These are phyloP conservation scores for Syngnathus scovelli DNA, from an alignment of 2,113 vertebrate species.

Conservation along the genomic window DNA sequence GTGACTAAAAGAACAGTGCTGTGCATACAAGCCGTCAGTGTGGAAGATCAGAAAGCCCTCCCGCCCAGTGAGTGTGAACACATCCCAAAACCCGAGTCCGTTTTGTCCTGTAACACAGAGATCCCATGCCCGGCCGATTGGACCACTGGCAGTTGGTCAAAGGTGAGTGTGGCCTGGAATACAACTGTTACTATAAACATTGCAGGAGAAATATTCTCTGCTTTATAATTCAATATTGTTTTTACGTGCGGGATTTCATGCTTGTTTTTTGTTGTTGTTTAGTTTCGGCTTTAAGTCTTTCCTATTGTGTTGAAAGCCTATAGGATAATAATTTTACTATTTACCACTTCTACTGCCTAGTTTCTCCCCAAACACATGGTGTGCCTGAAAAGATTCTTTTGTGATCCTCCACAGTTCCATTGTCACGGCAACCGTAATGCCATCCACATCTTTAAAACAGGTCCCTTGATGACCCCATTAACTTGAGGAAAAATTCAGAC, in stretches of 20 bases:
- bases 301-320: too few species aligned
- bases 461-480: background rate
- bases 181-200: background rate
- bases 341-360: too few species aligned
- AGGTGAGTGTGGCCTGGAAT: conserved; percentile 68
- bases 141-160: conserved; percentile 80
- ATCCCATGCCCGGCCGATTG: conserved; percentile 81
- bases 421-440: background rate
- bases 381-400: background rate
- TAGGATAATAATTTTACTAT: too few species aligned
- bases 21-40: conserved; percentile 80
- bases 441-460: background rate
- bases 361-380: background rate
- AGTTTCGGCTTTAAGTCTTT: too few species aligned
- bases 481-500: background rate
- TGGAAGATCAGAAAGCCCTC: conserved; percentile 82
- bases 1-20: conserved; percentile 75
- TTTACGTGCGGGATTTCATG: background rate
- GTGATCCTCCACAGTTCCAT: background rate
- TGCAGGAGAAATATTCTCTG: background rate
- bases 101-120: conserved; percentile 69
- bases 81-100: conserved; percentile 70
- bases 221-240: background rate
- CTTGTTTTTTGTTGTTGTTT: too few species aligned
- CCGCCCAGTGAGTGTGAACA: conserved; percentile 70